phyloP scores from a whole-genome alignment of 2,113 vertebrate genomes.

The Fregetta grallaria region DNA sequence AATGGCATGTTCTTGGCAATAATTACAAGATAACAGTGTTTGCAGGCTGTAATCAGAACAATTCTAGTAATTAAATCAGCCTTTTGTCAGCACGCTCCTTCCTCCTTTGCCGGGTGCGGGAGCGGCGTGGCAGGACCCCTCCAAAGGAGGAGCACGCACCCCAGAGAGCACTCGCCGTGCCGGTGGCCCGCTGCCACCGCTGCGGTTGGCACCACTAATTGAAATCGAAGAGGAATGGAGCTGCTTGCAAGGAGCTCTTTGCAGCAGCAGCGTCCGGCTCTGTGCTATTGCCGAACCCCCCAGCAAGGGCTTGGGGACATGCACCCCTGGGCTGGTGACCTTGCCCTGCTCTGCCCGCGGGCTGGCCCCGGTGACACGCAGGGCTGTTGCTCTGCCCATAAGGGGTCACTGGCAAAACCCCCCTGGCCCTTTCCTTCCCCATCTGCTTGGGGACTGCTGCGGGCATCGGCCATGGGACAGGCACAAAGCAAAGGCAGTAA shows the following conservation, averaged over 20 bases:
- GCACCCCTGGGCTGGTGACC: not conserved
- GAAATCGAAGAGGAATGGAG: accelerated
- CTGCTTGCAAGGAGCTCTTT: not conserved
- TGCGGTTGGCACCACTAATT: not conserved
- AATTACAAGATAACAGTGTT: slow-evolving; percentile 75
- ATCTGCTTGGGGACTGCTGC: too few relatives aligned
- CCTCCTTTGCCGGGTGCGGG: not conserved
- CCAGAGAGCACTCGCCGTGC: accelerated
- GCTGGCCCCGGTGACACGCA: accelerated
- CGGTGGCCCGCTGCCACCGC: not conserved
- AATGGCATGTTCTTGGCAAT: slow-evolving; percentile 73
- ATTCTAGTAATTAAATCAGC: slow-evolving; percentile 67
- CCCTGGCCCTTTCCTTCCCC: not conserved
- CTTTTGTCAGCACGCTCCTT: not conserved
- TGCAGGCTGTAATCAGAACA: slow-evolving; percentile 73
- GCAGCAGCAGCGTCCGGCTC: not conserved
- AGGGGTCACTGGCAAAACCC: not conserved
- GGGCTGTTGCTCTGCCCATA: not conserved
- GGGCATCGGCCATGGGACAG: not conserved
- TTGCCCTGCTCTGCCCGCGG: not conserved
- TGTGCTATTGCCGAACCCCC: accelerated
- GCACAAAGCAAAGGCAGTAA: not conserved
- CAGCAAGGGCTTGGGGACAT: accelerated
- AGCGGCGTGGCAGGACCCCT: not conserved
- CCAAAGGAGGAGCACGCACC: accelerated